Evolutionary conservation across 2,113 vertebrate genomes (phyloP).

Genomic region (Phaethornis superciliosus): DNA sequence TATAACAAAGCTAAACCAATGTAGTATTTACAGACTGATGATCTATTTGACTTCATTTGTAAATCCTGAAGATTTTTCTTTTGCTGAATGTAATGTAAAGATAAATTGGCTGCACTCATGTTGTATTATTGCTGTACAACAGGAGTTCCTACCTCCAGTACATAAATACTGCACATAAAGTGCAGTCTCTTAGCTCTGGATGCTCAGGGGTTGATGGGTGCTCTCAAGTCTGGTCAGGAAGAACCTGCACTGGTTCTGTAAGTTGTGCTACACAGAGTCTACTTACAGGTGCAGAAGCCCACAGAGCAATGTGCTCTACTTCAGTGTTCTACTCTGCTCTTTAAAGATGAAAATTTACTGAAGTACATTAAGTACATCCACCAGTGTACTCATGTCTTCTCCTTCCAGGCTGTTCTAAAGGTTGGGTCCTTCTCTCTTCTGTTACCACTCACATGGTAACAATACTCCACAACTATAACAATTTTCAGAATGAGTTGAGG

Average conservation of each 20-base stretch:
- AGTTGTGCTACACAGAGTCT: background rate
- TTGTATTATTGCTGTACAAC: background rate
- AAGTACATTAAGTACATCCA: background rate
- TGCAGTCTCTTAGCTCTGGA: background rate
- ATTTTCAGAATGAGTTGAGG: background rate
- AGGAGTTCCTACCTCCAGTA: background rate
- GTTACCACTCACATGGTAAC: rapidly evolving
- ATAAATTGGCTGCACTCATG: background rate
- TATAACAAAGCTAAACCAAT: background rate
- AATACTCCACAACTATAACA: background rate
- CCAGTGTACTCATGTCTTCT: rapidly evolving
- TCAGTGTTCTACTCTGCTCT: background rate
- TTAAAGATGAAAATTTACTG: background rate
- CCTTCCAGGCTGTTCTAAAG: background rate
- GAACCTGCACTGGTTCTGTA: background rate
- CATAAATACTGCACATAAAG: too few species aligned
- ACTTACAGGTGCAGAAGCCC: background rate
- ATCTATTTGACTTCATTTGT: background rate
- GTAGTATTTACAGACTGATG: background rate
- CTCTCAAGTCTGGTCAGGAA: background rate
- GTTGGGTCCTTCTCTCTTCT: background rate
- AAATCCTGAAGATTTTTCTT: background rate
- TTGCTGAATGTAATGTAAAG: background rate
- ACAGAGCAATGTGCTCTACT: background rate
- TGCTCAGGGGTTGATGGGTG: rapidly evolving